phyloP scores from a whole-genome alignment of 2,888 invertebrate genomes.

The Corythucha ciliata region DNA sequence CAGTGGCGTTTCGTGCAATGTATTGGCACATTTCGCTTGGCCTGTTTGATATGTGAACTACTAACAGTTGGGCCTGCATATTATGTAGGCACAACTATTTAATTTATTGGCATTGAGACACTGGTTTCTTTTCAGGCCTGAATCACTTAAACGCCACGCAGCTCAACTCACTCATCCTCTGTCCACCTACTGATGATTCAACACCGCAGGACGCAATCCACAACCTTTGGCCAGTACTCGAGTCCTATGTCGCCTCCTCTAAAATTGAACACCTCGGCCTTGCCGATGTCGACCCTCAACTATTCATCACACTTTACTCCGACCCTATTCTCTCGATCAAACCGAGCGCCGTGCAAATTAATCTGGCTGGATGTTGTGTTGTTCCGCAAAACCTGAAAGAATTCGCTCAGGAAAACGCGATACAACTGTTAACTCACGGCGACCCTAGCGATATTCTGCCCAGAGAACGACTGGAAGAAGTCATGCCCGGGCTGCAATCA shows the following conservation, averaged over 20 bases:
- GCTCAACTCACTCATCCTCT: constrained; percentile 12
- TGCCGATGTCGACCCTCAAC: constrained; percentile 77
- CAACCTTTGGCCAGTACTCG: constrained; percentile 66
- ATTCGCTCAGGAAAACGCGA: constrained; percentile 82
- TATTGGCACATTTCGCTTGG: no score
- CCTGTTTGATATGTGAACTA: no score
- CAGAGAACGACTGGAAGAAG: constrained; percentile 14
- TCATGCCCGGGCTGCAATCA: constrained; percentile 17
- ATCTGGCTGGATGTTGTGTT: constrained; percentile 84
- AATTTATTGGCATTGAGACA: no score
- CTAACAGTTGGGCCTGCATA: no score
- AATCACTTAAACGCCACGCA: constrained; percentile 19
- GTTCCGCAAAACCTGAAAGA: constrained; percentile 83
- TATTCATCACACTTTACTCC: constrained; percentile 60
- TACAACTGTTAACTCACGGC: constrained; percentile 89
- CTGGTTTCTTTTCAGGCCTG: constrained; percentile 19
- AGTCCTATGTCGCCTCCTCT: constrained; percentile 56
- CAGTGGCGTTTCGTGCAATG: no score
- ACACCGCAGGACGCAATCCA: constrained; percentile 46
- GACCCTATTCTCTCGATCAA: constrained; percentile 48
- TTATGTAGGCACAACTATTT: constrained; percentile 6
- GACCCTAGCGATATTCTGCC: constrained; percentile 56
- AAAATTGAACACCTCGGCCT: constrained; percentile 70
- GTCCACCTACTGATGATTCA: constrained; percentile 4
- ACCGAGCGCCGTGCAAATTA: constrained; percentile 86